Evolutionary conservation across 2,113 vertebrate species (phyloP).

Genomic region (Syngnathoides biaculeatus): DNA sequence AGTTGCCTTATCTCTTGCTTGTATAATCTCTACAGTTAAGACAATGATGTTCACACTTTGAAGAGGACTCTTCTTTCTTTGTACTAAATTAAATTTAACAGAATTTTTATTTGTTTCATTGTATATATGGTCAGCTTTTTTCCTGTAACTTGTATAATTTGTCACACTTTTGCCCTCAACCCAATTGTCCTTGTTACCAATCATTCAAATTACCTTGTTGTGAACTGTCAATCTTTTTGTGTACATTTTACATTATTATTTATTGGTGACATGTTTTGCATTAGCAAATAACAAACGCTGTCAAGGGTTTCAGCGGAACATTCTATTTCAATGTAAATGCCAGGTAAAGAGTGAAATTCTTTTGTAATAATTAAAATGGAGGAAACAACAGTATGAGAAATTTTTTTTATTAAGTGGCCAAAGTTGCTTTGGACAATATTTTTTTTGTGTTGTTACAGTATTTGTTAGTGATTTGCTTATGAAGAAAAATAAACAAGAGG

Average conservation of each 20-base stretch:
- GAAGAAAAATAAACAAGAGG: slow-evolving; percentile 78
- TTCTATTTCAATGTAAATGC: slow-evolving; percentile 61
- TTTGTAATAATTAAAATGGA: slow-evolving; percentile 68
- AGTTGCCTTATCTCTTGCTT: slow-evolving; percentile 81
- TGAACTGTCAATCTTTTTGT: slow-evolving; percentile 77
- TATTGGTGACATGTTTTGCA: slow-evolving; percentile 78
- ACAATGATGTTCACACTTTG: slow-evolving; percentile 65
- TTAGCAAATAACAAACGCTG: slow-evolving; percentile 68
- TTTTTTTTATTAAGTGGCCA: slow-evolving; percentile 77
- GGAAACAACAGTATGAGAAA: slow-evolving; percentile 52
- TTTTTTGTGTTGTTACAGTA: slow-evolving; percentile 79
- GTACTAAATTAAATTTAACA: slow-evolving; percentile 69
- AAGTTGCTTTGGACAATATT: slow-evolving; percentile 69
- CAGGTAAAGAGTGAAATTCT: slow-evolving; percentile 60
- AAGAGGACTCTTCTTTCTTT: slow-evolving; percentile 64
- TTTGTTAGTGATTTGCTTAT: slow-evolving; percentile 79
- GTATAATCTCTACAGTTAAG: slow-evolving; percentile 72
- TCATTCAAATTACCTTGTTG: slow-evolving; percentile 66
- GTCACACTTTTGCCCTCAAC: slow-evolving; percentile 68
- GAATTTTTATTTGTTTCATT: slow-evolving; percentile 77
- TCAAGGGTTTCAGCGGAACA: slow-evolving; percentile 65
- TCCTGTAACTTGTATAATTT: slow-evolving; percentile 73
- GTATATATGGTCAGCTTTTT: slow-evolving; percentile 76
- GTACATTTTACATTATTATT: slow-evolving; percentile 84
- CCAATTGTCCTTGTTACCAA: slow-evolving; percentile 35